Percentiles rank a stretch among this genome's conserved stretches.
phyloP scores from a whole-genome alignment of 1,140 invertebrate genomes.

The Drosophila yakuba region DNA sequence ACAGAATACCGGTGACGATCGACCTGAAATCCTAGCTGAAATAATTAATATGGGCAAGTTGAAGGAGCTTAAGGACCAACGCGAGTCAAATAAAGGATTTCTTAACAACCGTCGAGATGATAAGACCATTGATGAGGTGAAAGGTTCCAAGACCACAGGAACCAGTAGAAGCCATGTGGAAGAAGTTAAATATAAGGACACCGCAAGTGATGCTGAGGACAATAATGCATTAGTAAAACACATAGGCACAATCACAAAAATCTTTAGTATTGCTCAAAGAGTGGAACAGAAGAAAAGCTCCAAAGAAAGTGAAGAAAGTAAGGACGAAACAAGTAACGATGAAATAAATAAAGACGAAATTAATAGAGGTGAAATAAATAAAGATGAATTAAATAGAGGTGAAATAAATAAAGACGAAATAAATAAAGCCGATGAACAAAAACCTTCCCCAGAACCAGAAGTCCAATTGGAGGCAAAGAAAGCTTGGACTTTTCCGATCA shows the following conservation, averaged over 20 bases:
- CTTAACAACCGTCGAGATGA: not conserved
- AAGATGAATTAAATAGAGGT: not conserved
- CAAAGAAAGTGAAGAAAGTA: not conserved
- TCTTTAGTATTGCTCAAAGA: not conserved
- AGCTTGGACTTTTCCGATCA: slow-evolving; percentile 7
- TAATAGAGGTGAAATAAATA: too few species aligned
- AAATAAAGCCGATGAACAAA: not conserved
- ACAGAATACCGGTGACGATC: not conserved
- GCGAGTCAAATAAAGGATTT: not conserved
- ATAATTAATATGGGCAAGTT: not conserved
- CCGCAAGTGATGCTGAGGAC: not conserved
- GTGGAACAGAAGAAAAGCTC: not conserved
- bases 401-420: too few species aligned
- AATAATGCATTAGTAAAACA: not conserved
- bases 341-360: not conserved
- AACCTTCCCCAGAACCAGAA: not conserved
- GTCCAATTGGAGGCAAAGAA: not conserved
- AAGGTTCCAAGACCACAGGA: slow-evolving; percentile 26
- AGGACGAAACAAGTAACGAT: too few species aligned
- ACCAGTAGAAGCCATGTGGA: not conserved
- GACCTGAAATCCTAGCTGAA: slow-evolving; percentile 1
- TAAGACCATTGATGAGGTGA: slow-evolving; percentile 25
- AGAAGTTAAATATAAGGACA: not conserved
- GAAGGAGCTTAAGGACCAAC: slow-evolving; percentile 4
- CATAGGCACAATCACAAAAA: not conserved